Conservation (phyloP, 2,113 vertebrate species). For the Lepisosteus oculatus region DNA sequence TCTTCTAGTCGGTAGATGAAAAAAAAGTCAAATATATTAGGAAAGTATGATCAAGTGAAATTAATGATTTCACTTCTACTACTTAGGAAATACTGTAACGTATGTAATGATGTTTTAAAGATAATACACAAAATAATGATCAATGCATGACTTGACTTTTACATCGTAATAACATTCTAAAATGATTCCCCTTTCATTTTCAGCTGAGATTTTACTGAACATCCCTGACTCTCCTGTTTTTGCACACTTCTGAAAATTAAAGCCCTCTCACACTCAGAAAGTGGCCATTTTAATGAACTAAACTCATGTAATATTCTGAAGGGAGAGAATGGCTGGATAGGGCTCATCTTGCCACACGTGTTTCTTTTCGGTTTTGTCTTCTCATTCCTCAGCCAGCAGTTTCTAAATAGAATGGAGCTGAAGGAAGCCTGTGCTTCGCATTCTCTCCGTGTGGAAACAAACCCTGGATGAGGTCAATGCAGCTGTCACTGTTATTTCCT, state of each 20-base stretch:
- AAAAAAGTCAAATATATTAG: conserved; percentile 50
- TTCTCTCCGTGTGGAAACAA: not conserved
- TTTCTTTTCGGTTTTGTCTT: not conserved
- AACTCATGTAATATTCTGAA: no score
- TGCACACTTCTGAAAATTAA: no score
- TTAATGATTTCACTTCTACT: conserved; percentile 6
- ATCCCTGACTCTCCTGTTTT: no score
- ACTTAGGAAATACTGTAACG: not conserved
- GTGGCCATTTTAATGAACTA: no score
- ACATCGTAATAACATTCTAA: no score
- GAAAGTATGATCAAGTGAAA: conserved; percentile 32
- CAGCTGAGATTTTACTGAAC: no score
- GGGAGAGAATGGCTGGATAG: not conserved
- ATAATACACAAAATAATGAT: not conserved
- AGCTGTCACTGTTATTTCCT: not conserved
- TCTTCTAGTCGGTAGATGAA: conserved; percentile 44
- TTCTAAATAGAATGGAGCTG: not conserved
- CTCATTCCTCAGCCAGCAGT: not conserved
- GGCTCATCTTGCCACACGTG: not conserved
- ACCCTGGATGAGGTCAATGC: not conserved
- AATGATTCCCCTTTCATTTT: no score
- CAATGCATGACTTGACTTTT: not conserved
- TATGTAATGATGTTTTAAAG: not conserved
- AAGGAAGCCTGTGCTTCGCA: not conserved
- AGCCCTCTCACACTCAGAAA: no score